phyloP scores from a whole-genome alignment of 2,113 vertebrate species.

The Gymnarchus niloticus region DNA sequence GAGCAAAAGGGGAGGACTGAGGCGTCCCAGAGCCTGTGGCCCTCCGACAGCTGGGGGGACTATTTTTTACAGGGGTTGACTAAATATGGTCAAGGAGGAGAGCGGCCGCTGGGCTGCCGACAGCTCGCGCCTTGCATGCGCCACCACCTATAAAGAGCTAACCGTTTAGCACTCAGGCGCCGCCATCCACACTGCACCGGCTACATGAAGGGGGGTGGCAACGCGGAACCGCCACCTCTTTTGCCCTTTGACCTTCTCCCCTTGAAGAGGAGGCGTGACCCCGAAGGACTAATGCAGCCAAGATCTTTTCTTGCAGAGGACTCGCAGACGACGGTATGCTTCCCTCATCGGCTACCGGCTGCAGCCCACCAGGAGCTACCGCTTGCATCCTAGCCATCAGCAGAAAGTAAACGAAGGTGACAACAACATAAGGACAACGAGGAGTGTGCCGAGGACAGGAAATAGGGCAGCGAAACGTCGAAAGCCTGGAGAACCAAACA shows the following conservation, averaged over 20 bases:
- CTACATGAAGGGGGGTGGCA: constrained; percentile 20
- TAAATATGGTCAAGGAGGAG: constrained; percentile 99
- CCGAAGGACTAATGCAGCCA: constrained; percentile 55
- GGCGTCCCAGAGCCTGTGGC: constrained; percentile 79
- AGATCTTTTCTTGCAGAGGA: constrained; percentile 53
- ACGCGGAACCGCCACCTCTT: constrained; percentile 28
- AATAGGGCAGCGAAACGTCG: neutral
- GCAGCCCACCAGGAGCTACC: neutral
- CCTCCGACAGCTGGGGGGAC: constrained; percentile 72
- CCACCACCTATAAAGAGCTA: constrained; percentile 82
- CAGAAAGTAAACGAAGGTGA: neutral
- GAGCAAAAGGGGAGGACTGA: constrained; percentile 70
- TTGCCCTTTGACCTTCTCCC: constrained; percentile 53
- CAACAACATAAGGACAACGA: neutral
- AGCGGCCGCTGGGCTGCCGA: constrained; percentile 80
- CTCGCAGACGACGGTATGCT: neutral
- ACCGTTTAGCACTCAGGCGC: constrained; percentile 64
- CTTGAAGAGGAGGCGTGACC: constrained; percentile 58
- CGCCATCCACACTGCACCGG: constrained; percentile 59
- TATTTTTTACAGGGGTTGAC: constrained; percentile 99
- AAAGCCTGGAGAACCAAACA: neutral
- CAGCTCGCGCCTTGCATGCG: constrained; percentile 85
- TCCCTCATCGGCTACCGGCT: constrained; percentile 19
- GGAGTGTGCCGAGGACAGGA: neutral
- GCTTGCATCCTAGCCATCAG: constrained; percentile 9